Evolutionary conservation across 35 echinoderm and acorn worm genomes (phyloP).

Genomic region (Heliocidaris tuberculata): DNA sequence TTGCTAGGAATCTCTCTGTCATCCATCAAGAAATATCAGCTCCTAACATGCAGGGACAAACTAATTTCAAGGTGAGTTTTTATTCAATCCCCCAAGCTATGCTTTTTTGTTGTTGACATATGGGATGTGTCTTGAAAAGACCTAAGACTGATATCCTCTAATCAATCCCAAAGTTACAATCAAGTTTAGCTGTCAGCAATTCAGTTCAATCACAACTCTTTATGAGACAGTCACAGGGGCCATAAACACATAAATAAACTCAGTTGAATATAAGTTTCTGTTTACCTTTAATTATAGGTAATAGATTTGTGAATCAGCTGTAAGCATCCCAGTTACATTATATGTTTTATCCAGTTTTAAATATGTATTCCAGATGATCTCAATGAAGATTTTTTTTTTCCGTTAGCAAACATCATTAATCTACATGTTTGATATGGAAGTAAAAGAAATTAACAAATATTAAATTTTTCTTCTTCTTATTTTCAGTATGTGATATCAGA

Average conservation of each 20-base stretch:
- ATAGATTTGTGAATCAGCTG: too few species aligned
- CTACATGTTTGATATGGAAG: not conserved
- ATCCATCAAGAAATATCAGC: constrained; percentile 98
- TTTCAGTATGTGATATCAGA: constrained; percentile 86
- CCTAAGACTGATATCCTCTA: too few species aligned
- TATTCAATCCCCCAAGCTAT: not conserved
- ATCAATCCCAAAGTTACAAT: too few species aligned
- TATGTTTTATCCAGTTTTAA: too few species aligned
- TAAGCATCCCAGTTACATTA: too few species aligned
- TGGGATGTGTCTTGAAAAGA: not conserved
- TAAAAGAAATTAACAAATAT: not conserved
- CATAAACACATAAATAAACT: too few species aligned
- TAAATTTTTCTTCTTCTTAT: constrained; percentile 33
- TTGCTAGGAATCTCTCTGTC: constrained; percentile 92
- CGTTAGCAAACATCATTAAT: not conserved
- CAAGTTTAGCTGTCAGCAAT: not conserved
- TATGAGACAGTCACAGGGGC: too few species aligned
- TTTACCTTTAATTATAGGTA: too few species aligned
- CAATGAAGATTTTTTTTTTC: not conserved
- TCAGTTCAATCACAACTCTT: too few species aligned
- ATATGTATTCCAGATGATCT: too few species aligned
- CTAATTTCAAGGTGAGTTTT: constrained; percentile 89
- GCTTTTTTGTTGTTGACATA: not conserved
- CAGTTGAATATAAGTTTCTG: too few species aligned
- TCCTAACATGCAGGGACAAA: constrained; percentile 94